Percentiles rank a stretch among this genome's conserved stretches.
phyloP scores from a whole-genome alignment of 2,888 invertebrate genomes.

The Epistrophella euchroma region DNA sequence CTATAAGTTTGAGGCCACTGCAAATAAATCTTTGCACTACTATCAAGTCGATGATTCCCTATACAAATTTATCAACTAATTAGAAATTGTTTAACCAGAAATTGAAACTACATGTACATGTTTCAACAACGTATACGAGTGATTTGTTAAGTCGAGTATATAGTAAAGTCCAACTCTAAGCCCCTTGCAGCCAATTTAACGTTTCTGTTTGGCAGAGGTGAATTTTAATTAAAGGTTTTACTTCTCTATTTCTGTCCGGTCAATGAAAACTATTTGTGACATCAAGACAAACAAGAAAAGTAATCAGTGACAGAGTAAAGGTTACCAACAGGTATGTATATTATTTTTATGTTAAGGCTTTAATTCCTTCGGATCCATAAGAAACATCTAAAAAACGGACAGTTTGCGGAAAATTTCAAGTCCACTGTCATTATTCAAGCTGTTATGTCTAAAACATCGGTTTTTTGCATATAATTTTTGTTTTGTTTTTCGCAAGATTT shows the following conservation, averaged over 20 bases:
- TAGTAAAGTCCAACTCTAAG: background rate
- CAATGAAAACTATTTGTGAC: background rate
- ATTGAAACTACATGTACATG: background rate
- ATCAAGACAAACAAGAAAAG: conserved; percentile 1
- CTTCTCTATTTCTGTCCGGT: too few relatives aligned
- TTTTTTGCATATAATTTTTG: too few relatives aligned
- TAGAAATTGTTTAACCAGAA: conserved; percentile 15
- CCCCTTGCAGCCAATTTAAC: background rate
- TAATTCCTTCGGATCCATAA: too few relatives aligned
- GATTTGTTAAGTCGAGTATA: background rate
- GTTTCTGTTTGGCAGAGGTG: background rate
- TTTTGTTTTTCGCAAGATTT: too few relatives aligned
- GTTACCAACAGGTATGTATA: too few relatives aligned
- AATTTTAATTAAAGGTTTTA: background rate
- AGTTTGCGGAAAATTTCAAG: too few relatives aligned
- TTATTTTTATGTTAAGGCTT: too few relatives aligned
- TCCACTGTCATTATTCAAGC: too few relatives aligned
- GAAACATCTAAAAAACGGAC: too few relatives aligned
- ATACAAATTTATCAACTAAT: conserved; percentile 19
- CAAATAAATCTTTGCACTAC: background rate
- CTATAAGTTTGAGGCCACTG: too few relatives aligned
- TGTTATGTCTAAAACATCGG: too few relatives aligned
- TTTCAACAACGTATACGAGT: background rate
- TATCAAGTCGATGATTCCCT: background rate
- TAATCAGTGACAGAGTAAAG: background rate